phyloP scores from a whole-genome alignment of 1,140 invertebrate genomes.

The Drosophila guanche region DNA sequence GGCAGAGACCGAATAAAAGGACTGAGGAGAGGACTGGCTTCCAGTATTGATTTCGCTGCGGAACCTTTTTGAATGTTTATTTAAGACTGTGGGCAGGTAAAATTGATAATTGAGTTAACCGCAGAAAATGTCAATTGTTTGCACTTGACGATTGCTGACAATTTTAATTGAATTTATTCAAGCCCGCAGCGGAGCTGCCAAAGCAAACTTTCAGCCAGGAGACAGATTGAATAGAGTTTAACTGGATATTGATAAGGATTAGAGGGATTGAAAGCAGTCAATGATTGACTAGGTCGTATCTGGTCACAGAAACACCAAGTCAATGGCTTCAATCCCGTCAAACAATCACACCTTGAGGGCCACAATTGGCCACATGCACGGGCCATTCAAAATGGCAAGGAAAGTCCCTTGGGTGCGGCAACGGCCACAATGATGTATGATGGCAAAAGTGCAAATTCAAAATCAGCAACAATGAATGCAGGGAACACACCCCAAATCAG shows the following conservation, averaged over 20 bases:
- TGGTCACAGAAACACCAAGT: too few species aligned
- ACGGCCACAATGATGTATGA: conserved; percentile 59
- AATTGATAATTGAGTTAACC: conserved; percentile 73
- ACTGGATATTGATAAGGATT: too few species aligned
- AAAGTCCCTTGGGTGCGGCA: conserved; percentile 4
- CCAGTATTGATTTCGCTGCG: conserved; percentile 9
- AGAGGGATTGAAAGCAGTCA: too few species aligned
- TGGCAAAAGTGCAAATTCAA: conserved; percentile 74
- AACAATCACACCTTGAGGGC: not conserved
- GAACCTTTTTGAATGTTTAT: conserved; percentile 23
- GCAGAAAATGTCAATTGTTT: conserved; percentile 59
- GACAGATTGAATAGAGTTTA: too few species aligned
- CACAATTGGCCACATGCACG: conserved; percentile 10
- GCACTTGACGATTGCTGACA: conserved; percentile 34
- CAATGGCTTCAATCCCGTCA: too few species aligned
- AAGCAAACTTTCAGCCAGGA: not conserved
- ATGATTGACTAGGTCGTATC: too few species aligned
- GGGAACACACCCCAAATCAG: conserved; percentile 50
- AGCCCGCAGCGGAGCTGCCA: conserved; percentile 39
- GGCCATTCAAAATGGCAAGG: conserved; percentile 28
- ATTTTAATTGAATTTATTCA: conserved; percentile 74
- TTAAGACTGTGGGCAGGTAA: conserved; percentile 40
- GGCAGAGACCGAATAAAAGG: not conserved
- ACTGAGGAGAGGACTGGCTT: conserved; percentile 6
- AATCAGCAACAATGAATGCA: conserved; percentile 73